These are phyloP conservation scores for Saccostrea cuccullata DNA, from an alignment of 1,140 invertebrate species.

Conservation along the genomic window DNA sequence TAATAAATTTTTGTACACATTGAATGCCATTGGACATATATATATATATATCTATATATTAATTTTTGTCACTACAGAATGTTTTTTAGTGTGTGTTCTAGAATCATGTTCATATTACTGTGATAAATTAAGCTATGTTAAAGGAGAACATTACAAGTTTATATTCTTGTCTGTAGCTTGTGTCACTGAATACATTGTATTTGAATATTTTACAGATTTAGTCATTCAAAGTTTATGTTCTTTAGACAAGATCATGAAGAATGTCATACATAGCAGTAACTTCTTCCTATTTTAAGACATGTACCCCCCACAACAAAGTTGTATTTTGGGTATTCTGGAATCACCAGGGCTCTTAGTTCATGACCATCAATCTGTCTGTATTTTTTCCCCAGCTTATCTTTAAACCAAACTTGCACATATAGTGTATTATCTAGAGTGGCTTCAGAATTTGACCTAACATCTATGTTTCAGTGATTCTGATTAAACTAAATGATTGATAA, in stretches of 20 bases:
- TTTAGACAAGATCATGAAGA: not conserved
- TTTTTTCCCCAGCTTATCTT: not conserved
- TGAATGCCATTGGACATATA: not conserved
- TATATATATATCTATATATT: not conserved
- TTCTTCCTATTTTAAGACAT: too few species aligned
- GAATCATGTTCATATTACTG: constrained; percentile 20
- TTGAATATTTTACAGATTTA: constrained; percentile 7
- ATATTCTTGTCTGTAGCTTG: constrained; percentile 20
- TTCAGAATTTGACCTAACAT: not conserved
- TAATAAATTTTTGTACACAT: not conserved
- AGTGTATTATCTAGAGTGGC: not conserved
- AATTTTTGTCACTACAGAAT: constrained; percentile 4
- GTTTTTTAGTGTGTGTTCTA: not conserved
- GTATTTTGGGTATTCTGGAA: too few species aligned
- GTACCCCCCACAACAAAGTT: too few species aligned
- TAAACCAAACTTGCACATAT: not conserved
- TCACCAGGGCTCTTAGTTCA: not conserved
- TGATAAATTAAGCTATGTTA: not conserved
- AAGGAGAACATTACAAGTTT: not conserved
- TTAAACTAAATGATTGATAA: too few species aligned
- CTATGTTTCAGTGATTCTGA: too few species aligned
- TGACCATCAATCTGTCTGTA: not conserved
- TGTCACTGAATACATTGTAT: not conserved
- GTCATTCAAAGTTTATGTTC: not conserved
- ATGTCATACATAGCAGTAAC: not conserved